A percentile compares a stretch with the other conserved stretches of the same genome.
Evolutionary conservation across 2,888 invertebrate species (phyloP).

Genomic region (Tetropium fuscum): DNA sequence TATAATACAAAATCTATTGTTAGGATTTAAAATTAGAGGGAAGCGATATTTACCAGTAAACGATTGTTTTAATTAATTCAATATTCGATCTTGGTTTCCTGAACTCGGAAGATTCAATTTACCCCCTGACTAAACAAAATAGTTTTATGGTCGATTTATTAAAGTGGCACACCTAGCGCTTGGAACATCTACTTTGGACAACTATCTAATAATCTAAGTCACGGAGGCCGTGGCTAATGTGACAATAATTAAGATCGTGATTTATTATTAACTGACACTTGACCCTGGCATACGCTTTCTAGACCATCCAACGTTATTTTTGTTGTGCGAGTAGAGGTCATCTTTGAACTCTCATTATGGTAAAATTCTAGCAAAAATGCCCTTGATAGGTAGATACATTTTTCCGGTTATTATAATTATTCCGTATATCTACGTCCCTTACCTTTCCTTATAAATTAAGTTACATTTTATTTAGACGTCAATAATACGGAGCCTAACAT

Average conservation of each 20-base stretch:
- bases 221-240: neutral
- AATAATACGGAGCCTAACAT: neutral
- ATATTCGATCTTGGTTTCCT: neutral
- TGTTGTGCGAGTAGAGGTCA: slow-evolving; percentile 6
- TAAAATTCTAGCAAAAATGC: neutral
- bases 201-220: neutral
- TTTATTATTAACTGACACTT: neutral
- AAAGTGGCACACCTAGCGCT: neutral
- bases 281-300: neutral
- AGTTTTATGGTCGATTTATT: no score
- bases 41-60: neutral
- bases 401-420: no score
- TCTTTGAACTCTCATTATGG: neutral
- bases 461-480: neutral
- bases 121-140: no score
- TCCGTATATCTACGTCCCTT: no score
- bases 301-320: neutral
- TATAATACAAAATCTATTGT: no score
- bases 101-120: no score
- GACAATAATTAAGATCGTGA: neutral
- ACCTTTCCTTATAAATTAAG: no score
- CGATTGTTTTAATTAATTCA: neutral
- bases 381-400: neutral
- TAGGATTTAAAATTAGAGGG: no score
- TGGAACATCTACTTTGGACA: neutral